Conservation (phyloP, 2,113 vertebrate species). For the Macrotis lagotis region DNA sequence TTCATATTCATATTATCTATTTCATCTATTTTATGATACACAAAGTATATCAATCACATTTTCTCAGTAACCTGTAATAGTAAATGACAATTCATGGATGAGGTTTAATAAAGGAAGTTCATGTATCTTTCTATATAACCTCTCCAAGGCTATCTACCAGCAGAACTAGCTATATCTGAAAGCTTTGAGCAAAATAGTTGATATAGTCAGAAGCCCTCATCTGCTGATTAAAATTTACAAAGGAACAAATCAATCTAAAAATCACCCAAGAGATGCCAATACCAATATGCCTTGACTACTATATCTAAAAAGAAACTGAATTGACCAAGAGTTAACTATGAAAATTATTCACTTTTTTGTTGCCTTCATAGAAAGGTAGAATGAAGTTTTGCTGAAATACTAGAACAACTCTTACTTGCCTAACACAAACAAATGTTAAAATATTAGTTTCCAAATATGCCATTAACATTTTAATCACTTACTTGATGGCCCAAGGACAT, state of each 20-base stretch:
- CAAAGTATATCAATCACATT: conserved; percentile 21
- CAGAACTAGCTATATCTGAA: background rate
- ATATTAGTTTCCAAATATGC: conserved; percentile 56
- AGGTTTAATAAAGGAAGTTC: conserved; percentile 1
- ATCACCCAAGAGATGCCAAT: background rate
- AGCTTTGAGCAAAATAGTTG: background rate
- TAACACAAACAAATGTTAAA: conserved; percentile 54
- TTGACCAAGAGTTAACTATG: background rate
- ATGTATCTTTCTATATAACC: background rate
- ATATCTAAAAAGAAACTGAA: background rate
- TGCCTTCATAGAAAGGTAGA: conserved; percentile 46
- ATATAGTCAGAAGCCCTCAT: background rate
- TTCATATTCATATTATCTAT: background rate
- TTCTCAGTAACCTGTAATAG: conserved; percentile 6
- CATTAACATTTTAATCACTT: conserved; percentile 81
- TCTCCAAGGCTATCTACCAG: background rate
- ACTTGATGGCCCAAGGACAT: conserved; percentile 88
- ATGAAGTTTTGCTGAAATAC: conserved; percentile 33
- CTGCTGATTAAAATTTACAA: conserved; percentile 2
- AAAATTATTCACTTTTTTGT: conserved; percentile 40
- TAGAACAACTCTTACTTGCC: conserved; percentile 24
- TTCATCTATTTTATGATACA: conserved; percentile 2
- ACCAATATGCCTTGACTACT: background rate
- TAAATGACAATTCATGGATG: background rate
- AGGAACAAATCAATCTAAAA: conserved; percentile 29